phyloP scores from a whole-genome alignment of 2,888 invertebrate genomes.

The Harpalus rubripes region DNA sequence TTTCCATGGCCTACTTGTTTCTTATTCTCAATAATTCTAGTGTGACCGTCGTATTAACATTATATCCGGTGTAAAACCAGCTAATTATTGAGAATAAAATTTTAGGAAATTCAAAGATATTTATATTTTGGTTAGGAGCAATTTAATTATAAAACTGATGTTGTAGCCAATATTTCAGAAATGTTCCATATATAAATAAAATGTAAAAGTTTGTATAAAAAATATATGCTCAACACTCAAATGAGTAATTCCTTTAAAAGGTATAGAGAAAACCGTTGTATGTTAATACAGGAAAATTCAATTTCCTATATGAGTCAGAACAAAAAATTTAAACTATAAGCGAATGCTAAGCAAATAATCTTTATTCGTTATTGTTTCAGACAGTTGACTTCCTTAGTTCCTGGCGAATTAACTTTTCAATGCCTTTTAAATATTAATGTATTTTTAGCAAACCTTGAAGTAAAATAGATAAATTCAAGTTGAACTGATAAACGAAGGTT shows the following conservation, averaged over 20 bases:
- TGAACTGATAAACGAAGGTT: conserved; percentile 20
- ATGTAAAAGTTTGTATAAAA: not conserved
- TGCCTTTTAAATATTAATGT: conserved; percentile 40
- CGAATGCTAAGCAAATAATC: not conserved
- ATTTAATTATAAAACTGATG: no score
- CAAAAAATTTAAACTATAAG: conserved; percentile 10
- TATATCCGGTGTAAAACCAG: no score
- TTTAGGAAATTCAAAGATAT: no score
- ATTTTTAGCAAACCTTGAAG: conserved; percentile 28
- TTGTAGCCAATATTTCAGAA: not conserved
- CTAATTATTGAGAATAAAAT: no score
- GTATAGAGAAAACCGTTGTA: not conserved
- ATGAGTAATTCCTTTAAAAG: not conserved
- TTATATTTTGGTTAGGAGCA: no score
- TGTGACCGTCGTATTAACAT: no score
- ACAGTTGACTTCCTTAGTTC: conserved; percentile 20
- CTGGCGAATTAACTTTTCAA: conserved; percentile 14
- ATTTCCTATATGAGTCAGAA: conserved; percentile 27
- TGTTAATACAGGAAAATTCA: conserved; percentile 2
- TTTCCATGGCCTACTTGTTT: no score
- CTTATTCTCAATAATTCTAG: no score
- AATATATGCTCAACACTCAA: not conserved
- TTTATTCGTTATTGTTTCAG: conserved; percentile 24
- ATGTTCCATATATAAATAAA: not conserved
- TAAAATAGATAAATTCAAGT: conserved; percentile 13